Conservation (phyloP, 1,140 invertebrate species). For the Drosophila parvula region DNA sequence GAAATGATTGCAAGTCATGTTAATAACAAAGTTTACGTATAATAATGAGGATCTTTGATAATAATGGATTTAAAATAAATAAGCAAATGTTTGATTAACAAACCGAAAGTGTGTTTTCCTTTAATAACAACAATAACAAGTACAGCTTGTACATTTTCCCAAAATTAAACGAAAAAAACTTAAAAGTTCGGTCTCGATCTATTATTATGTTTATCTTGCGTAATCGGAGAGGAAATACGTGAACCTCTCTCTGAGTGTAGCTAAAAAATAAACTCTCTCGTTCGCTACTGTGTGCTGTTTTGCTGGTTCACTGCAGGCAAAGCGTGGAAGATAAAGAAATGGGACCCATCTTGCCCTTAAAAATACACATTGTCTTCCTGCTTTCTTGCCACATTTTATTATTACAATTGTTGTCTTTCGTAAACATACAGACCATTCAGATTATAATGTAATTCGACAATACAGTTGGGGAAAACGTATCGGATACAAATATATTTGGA, state of each 20-base stretch:
- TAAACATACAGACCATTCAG: constrained; percentile 53
- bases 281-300: no score
- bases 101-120: not conserved
- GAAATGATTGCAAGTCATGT: constrained; percentile 57
- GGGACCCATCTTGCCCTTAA: not conserved
- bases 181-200: no score
- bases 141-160: no score
- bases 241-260: no score
- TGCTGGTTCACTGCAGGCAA: not conserved
- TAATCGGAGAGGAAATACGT: no score
- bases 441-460: constrained; percentile 57
- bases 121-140: no score
- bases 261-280: no score
- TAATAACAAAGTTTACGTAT: constrained; percentile 40
- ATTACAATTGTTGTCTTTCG: constrained; percentile 58
- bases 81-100: constrained; percentile 53
- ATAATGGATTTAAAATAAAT: constrained; percentile 65
- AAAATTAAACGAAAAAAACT: no score
- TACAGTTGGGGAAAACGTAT: constrained; percentile 55
- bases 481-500: constrained; percentile 27
- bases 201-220: no score
- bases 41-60: constrained; percentile 57
- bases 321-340: not conserved
- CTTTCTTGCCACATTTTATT: constrained; percentile 56
- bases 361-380: constrained; percentile 10